Evolutionary conservation across 2,888 invertebrate genomes (phyloP).

Genomic region (Penaeus monodon): DNA sequence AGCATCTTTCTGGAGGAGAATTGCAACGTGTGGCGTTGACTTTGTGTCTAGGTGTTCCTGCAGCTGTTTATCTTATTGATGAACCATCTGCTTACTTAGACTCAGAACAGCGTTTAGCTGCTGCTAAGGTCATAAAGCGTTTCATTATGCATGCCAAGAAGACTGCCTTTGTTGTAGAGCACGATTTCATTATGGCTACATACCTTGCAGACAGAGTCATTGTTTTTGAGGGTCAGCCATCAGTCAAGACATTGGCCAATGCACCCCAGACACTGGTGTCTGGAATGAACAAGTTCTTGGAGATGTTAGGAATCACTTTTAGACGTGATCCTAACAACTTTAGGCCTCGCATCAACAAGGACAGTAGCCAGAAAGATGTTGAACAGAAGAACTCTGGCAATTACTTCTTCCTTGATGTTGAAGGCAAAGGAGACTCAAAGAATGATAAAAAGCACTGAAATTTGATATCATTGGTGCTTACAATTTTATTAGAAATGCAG

Average conservation of each 20-base stretch:
- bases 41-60: conserved; percentile 96
- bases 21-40: conserved; percentile 97
- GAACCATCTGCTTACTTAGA: conserved; percentile 99
- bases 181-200: conserved; percentile 99
- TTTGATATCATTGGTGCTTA: conserved; percentile 29
- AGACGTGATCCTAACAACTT: conserved; percentile 98
- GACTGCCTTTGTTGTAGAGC: conserved; percentile 99
- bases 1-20: conserved; percentile 98
- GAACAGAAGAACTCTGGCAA: conserved; percentile 98
- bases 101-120: conserved; percentile 99
- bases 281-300: conserved; percentile 98
- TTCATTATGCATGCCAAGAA: conserved; percentile 99
- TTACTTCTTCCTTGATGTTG: conserved; percentile 94
- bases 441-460: conserved; percentile 42
- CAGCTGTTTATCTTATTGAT: conserved; percentile 98
- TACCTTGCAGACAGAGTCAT: conserved; percentile 98
- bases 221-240: conserved; percentile 96
- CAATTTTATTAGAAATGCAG: conserved; percentile 39
- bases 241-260: conserved; percentile 88
- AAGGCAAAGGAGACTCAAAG: conserved; percentile 49
- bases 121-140: conserved; percentile 99
- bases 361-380: conserved; percentile 95
- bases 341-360: conserved; percentile 97
- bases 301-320: conserved; percentile 96
- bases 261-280: conserved; percentile 89